Percentiles rank a stretch among this genome's conserved stretches.
These are phyloP conservation scores for Eolophus roseicapilla DNA, from an alignment of 2,113 vertebrate species.

Conservation along the genomic window DNA sequence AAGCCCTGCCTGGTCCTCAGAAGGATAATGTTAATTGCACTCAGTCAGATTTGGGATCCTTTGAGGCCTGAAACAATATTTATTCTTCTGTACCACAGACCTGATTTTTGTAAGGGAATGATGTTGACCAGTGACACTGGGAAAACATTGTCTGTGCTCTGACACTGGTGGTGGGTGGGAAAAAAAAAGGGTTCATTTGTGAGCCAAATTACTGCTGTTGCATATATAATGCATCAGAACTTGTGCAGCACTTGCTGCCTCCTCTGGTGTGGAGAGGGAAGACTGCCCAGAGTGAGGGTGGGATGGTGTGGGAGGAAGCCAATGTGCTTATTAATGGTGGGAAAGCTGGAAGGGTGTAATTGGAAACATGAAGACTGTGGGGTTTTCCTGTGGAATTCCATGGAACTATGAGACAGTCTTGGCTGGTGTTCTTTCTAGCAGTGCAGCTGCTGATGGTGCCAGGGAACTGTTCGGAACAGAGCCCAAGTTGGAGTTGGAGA, in stretches of 20 bases:
- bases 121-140: neutral
- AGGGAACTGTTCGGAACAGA: neutral
- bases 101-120: neutral
- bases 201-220: neutral
- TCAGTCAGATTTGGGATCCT: neutral
- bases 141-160: neutral
- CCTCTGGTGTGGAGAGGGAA: neutral
- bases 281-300: neutral
- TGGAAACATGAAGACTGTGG: neutral
- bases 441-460: neutral
- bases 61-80: neutral
- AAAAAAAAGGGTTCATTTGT: neutral
- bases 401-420: neutral
- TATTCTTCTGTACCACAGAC: neutral
- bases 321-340: neutral
- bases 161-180: neutral
- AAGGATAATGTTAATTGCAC: neutral
- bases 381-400: neutral
- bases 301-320: neutral
- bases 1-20: neutral
- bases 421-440: neutral
- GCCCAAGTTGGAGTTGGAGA: neutral
- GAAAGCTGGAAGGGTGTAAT: neutral
- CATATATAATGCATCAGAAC: neutral
- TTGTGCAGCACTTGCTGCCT: neutral